Evolutionary conservation across 2,888 invertebrate genomes (phyloP).

Genomic region (Prosopocoilus inquinatus): DNA sequence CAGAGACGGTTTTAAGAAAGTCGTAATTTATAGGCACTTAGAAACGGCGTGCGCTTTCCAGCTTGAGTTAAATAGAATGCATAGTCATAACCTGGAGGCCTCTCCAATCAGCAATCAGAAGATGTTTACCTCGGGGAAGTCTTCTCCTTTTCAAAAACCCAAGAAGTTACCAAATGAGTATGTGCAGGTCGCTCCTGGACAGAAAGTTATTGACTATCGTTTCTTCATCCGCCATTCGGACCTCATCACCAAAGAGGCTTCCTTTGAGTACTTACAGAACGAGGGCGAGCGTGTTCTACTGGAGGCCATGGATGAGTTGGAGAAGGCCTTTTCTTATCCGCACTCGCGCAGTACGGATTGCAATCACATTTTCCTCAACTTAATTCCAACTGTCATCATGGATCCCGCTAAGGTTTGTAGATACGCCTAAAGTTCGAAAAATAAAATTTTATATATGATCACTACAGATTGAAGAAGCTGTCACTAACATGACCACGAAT

Average conservation of each 20-base stretch:
- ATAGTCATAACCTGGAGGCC: conserved; percentile 93
- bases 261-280: conserved; percentile 96
- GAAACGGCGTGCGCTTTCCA: conserved; percentile 98
- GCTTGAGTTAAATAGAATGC: conserved; percentile 90
- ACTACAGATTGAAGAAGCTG: conserved; percentile 86
- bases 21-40: conserved; percentile 92
- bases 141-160: not conserved
- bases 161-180: not conserved
- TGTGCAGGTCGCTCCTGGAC: conserved; percentile 53
- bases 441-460: conserved; percentile 12
- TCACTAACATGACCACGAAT: conserved; percentile 92
- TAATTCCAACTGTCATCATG: conserved; percentile 98
- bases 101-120: conserved; percentile 95
- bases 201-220: conserved; percentile 92
- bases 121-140: conserved; percentile 86
- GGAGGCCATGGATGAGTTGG: conserved; percentile 97
- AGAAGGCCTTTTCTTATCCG: conserved; percentile 95
- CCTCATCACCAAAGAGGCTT: conserved; percentile 96
- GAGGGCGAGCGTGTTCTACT: conserved; percentile 94
- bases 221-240: conserved; percentile 98
- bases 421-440: not conserved
- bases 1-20: conserved; percentile 86
- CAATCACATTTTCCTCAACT: conserved; percentile 98
- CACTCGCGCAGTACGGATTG: conserved; percentile 91
- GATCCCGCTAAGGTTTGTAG: conserved; percentile 79